phyloP scores from a whole-genome alignment of 2,113 vertebrate genomes.

The Acinonyx jubatus region DNA sequence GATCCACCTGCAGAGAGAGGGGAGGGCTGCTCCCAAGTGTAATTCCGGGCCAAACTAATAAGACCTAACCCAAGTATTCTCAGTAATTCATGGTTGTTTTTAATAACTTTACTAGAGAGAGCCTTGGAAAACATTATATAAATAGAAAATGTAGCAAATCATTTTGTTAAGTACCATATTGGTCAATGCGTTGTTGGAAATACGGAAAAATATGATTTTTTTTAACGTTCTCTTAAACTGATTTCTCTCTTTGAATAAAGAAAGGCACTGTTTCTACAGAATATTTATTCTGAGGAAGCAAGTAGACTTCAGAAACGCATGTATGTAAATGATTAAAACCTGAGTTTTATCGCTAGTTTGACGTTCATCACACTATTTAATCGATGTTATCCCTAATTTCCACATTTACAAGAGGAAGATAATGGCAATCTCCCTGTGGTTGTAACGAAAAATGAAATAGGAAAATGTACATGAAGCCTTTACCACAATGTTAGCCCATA shows the following conservation, averaged over 20 bases:
- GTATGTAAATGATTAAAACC: background rate
- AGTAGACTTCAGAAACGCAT: background rate
- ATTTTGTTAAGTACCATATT: background rate
- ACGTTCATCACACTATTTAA: background rate
- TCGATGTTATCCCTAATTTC: background rate
- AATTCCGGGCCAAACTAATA: background rate
- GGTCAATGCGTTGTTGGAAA: background rate
- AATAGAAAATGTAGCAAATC: background rate
- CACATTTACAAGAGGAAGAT: background rate
- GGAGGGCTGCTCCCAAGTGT: background rate
- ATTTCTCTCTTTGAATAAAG: background rate
- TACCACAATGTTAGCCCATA: background rate
- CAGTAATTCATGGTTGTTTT: background rate
- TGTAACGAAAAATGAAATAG: background rate
- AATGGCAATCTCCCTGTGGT: background rate
- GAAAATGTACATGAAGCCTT: background rate
- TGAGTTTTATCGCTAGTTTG: background rate
- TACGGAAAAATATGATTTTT: background rate
- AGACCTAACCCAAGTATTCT: background rate
- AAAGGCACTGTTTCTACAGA: background rate
- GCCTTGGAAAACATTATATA: background rate
- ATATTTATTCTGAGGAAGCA: background rate
- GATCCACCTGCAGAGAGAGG: background rate
- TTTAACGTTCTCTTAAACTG: background rate
- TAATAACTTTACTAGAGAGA: background rate